phyloP scores from a whole-genome alignment of 37 sponge, comb jelly and placozoan genomes.

The Halisarca cf. caerulea region DNA sequence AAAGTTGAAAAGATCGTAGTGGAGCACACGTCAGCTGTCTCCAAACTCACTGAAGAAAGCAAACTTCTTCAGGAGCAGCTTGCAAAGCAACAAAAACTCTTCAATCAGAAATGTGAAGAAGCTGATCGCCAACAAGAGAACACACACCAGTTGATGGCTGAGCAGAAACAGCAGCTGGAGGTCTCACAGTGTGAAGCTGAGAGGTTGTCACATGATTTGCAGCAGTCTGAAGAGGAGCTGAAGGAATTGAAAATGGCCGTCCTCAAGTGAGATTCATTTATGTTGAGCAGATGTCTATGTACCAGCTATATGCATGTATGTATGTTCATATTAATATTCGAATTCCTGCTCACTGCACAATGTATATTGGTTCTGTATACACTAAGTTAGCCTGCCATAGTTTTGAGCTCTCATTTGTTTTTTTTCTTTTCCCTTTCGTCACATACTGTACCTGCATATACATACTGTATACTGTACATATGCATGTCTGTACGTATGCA shows the following conservation, averaged over 20 bases:
- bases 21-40: conserved; percentile 7
- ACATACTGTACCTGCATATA: too few relatives aligned
- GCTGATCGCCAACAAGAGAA: conserved; percentile 37
- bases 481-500: neutral
- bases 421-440: too few relatives aligned
- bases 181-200: conserved; percentile 34
- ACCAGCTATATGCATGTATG: neutral
- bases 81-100: conserved; percentile 34
- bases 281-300: neutral
- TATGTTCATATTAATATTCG: neutral
- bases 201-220: conserved; percentile 38
- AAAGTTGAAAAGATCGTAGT: neutral
- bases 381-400: too few relatives aligned
- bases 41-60: conserved; percentile 37
- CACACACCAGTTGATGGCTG: conserved; percentile 3
- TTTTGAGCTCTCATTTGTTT: too few relatives aligned
- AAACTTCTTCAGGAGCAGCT: conserved; percentile 3
- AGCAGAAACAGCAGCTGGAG: conserved; percentile 46
- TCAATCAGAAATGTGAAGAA: conserved; percentile 49
- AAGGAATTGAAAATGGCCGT: conserved; percentile 44
- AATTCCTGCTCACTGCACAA: too few relatives aligned
- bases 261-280: conserved; percentile 31
- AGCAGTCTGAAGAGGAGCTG: conserved; percentile 32
- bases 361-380: too few relatives aligned
- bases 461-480: neutral